phyloP scores from a whole-genome alignment of 1,140 invertebrate species.

The Akabosia matsudoensis region DNA sequence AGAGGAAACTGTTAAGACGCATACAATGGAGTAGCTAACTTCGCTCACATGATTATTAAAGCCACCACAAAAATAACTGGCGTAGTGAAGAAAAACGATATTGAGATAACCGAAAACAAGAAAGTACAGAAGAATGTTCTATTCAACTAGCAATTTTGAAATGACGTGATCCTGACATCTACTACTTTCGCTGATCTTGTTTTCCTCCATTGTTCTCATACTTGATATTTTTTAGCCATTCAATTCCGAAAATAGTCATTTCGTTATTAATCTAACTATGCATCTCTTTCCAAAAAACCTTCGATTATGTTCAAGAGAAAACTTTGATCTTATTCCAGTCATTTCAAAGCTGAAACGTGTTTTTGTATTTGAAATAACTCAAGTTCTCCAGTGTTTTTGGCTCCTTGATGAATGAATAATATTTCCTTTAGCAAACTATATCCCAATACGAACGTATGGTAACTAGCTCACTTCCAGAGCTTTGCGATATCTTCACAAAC shows the following conservation, averaged over 20 bases:
- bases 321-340: too few relatives aligned
- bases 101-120: neutral
- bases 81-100: neutral
- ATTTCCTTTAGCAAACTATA: neutral
- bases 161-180: conserved; percentile 19
- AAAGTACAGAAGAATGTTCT: conserved; percentile 6
- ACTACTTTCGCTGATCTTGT: conserved; percentile 14
- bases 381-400: neutral
- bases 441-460: conserved; percentile 7
- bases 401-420: conserved; percentile 12
- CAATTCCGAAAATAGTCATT: neutral
- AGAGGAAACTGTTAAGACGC: neutral
- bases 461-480: neutral
- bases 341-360: too few relatives aligned
- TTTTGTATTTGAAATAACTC: too few relatives aligned
- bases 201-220: conserved; percentile 5
- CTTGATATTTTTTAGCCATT: neutral
- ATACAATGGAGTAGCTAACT: too few relatives aligned
- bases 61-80: too few relatives aligned
- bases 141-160: neutral
- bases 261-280: neutral
- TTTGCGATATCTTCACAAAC: neutral
- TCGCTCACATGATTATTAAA: too few relatives aligned
- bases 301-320: too few relatives aligned
- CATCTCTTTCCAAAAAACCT: neutral